phyloP scores from a whole-genome alignment of 1,140 invertebrate genomes.

The Scaptomyza hsui region DNA sequence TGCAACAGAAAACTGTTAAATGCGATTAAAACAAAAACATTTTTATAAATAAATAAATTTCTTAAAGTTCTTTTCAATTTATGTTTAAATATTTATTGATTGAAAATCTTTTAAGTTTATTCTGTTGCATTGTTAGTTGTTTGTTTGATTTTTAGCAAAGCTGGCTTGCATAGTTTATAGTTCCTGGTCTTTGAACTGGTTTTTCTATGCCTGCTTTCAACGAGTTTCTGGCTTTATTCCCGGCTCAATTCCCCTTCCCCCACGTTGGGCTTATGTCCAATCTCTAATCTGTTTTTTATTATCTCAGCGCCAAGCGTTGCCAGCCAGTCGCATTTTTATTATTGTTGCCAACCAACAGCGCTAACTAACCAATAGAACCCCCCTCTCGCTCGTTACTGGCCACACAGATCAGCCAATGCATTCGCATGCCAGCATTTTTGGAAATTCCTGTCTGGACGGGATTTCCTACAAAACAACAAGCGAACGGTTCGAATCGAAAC shows the following conservation, averaged over 20 bases:
- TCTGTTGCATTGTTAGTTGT: background rate
- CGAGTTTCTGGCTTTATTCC: background rate
- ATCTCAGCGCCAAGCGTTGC: conserved; percentile 27
- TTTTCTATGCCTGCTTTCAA: background rate
- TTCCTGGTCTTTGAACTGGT: background rate
- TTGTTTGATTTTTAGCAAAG: background rate
- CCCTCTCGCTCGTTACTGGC: background rate
- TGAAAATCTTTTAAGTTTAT: background rate
- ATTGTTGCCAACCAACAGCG: conserved; percentile 36
- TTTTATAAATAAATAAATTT: background rate
- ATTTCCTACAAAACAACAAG: conserved; percentile 54
- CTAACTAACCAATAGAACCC: conserved; percentile 39
- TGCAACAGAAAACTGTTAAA: background rate
- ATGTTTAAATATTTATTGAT: background rate
- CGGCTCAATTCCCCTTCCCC: background rate
- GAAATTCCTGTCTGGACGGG: conserved; percentile 76
- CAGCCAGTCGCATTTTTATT: conserved; percentile 21
- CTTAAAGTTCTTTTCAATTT: background rate
- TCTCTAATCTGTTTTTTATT: conserved; percentile 47
- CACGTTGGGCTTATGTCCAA: background rate
- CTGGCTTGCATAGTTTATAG: background rate
- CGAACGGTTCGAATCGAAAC: conserved; percentile 6
- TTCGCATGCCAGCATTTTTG: conserved; percentile 50
- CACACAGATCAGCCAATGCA: conserved; percentile 17
- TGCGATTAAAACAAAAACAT: background rate